A percentile compares a stretch with the other conserved stretches of the same genome.
phyloP scores from a whole-genome alignment of 1,140 invertebrate species.

The Hetaerina americana region DNA sequence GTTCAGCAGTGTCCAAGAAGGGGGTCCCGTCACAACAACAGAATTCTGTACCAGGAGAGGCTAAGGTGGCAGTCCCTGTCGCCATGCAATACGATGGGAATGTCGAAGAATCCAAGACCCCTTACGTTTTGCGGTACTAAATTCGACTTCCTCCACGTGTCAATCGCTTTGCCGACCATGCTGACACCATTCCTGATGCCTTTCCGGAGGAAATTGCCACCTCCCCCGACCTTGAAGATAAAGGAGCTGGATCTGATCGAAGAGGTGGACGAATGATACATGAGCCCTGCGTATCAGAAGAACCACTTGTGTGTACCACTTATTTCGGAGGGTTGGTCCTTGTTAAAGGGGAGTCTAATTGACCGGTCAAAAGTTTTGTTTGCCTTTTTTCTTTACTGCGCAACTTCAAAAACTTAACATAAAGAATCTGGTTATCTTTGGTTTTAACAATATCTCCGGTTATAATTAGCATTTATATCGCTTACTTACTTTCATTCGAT shows the following conservation, averaged over 20 bases:
- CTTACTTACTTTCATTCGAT: too few species aligned
- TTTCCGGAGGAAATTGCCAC: neutral
- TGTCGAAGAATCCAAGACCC: neutral
- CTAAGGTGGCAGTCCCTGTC: neutral
- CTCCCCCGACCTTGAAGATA: neutral
- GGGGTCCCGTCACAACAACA: neutral
- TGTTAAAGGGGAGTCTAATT: too few species aligned
- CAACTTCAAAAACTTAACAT: too few species aligned
- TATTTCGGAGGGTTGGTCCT: too few species aligned
- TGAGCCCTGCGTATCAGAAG: too few species aligned
- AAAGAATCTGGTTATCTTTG: too few species aligned
- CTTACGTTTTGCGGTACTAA: neutral
- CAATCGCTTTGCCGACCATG: neutral
- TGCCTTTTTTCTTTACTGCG: too few species aligned
- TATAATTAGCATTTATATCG: too few species aligned
- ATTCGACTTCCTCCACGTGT: neutral
- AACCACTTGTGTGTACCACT: too few species aligned
- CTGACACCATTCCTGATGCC: neutral
- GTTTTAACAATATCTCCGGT: too few species aligned
- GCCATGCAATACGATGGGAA: neutral
- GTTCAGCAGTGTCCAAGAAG: neutral
- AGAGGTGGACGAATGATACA: neutral
- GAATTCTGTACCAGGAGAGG: neutral
- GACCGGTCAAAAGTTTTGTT: too few species aligned
- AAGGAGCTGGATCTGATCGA: neutral